Conservation (phyloP, 1,140 invertebrate species). For the Caligus rogercresseyi region DNA sequence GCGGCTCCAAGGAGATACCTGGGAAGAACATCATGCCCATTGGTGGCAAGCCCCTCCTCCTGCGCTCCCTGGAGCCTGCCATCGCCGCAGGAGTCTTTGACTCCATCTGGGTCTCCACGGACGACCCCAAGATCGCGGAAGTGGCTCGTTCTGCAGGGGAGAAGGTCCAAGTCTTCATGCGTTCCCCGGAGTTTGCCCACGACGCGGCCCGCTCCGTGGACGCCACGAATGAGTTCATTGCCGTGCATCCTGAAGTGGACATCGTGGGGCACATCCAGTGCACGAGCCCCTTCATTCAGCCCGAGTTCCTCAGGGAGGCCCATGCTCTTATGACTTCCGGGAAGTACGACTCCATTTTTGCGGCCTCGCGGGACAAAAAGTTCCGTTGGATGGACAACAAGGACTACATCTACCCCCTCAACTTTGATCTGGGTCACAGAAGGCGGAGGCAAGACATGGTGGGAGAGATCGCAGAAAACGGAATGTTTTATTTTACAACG, state of each 20-base stretch:
- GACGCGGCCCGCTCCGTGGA: constrained; percentile 46
- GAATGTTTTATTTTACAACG: constrained; percentile 52
- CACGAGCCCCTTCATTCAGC: constrained; percentile 46
- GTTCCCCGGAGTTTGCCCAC: constrained; percentile 39
- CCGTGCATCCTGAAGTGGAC: constrained; percentile 27
- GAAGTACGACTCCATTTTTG: constrained; percentile 46
- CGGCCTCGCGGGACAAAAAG: constrained; percentile 35
- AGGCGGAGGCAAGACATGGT: constrained; percentile 47
- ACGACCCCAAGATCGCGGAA: background rate
- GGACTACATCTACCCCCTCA: constrained; percentile 34
- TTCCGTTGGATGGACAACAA: constrained; percentile 30
- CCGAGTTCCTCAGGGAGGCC: background rate
- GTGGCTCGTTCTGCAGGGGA: constrained; percentile 28
- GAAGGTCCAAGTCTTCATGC: constrained; percentile 39
- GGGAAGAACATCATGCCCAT: background rate
- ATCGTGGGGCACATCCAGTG: constrained; percentile 48
- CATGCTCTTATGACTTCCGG: constrained; percentile 22
- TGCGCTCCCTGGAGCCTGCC: background rate
- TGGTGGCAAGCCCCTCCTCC: background rate
- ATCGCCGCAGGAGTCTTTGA: background rate
- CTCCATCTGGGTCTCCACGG: constrained; percentile 9
- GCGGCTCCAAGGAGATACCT: constrained; percentile 7
- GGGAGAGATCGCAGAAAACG: constrained; percentile 52
- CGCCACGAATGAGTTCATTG: constrained; percentile 45
- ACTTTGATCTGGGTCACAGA: constrained; percentile 41